Conservation (phyloP, 2,113 vertebrate genomes). For the Nyctibius bracteatus region DNA sequence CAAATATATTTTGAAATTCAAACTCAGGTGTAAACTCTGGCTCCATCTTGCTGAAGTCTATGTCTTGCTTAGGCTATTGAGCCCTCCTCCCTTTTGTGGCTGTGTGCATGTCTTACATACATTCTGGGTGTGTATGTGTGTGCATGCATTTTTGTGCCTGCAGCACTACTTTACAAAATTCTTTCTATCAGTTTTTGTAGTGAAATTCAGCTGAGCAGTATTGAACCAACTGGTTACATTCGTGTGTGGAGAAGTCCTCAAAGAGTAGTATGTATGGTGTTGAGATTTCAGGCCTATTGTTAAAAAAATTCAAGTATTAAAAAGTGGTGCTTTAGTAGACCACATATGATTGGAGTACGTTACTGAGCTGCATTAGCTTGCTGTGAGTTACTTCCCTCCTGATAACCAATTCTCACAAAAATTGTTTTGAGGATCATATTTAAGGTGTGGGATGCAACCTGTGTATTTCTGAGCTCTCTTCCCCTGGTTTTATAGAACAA, state of each 20-base stretch:
- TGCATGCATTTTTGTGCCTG: neutral
- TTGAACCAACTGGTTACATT: neutral
- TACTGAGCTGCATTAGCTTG: neutral
- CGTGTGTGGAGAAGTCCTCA: neutral
- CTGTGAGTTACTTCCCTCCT: neutral
- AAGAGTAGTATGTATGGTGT: neutral
- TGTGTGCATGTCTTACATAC: rapidly evolving
- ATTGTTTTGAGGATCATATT: neutral
- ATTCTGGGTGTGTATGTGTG: neutral
- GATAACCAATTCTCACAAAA: neutral
- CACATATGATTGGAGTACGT: too few relatives aligned
- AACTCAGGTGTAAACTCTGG: neutral
- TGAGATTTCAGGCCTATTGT: neutral
- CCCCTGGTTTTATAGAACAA: neutral
- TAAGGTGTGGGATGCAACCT: neutral
- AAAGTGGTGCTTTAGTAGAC: neutral
- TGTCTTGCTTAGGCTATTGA: neutral
- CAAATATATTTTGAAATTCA: neutral
- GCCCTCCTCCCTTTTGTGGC: neutral
- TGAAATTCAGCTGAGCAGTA: neutral
- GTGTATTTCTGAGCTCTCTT: neutral
- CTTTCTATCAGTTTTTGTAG: neutral
- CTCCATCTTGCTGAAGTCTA: neutral
- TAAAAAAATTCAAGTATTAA: neutral
- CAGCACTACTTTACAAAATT: neutral